Conservation (phyloP, 2,888 invertebrate species). For the Andrena camellia region DNA sequence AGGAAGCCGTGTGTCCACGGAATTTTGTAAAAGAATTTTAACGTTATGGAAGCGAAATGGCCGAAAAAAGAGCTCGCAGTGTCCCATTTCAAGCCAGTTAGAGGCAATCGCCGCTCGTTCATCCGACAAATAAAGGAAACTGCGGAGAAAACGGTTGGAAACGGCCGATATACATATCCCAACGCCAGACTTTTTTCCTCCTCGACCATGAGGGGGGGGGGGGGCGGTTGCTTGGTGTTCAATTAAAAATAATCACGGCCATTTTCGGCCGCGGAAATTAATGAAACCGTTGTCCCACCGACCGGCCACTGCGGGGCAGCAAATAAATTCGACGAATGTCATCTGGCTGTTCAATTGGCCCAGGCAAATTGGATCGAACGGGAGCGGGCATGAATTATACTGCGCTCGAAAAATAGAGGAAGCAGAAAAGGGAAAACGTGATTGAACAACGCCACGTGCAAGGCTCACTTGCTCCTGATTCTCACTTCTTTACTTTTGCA, state of each 20-base stretch:
- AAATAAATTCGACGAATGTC: conserved; percentile 52
- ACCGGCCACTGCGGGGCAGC: background rate
- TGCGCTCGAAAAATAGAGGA: background rate
- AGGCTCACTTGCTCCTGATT: conserved; percentile 3
- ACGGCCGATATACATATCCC: conserved; percentile 9
- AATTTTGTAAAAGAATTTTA: too few relatives aligned
- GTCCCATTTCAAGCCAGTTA: conserved; percentile 33
- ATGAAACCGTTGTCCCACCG: conserved; percentile 10
- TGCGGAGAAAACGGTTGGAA: conserved; percentile 11
- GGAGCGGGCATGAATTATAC: conserved; percentile 40
- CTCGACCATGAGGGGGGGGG: background rate
- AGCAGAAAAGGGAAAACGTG: too few relatives aligned
- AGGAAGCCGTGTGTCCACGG: too few relatives aligned
- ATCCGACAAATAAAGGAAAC: conserved; percentile 15
- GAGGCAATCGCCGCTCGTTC: conserved; percentile 14
- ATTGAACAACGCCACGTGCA: conserved; percentile 14
- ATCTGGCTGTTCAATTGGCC: conserved; percentile 55
- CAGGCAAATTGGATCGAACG: conserved; percentile 36
- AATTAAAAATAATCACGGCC: conserved; percentile 50
- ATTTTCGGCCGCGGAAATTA: conserved; percentile 37
- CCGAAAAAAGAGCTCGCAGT: background rate
- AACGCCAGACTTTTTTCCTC: background rate
- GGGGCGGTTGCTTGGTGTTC: conserved; percentile 8
- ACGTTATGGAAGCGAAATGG: background rate
- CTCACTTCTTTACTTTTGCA: background rate